Base-by-base conservation (phyloP, 2,888 invertebrate species). In the Polyommatus iphigenia region DNA sequence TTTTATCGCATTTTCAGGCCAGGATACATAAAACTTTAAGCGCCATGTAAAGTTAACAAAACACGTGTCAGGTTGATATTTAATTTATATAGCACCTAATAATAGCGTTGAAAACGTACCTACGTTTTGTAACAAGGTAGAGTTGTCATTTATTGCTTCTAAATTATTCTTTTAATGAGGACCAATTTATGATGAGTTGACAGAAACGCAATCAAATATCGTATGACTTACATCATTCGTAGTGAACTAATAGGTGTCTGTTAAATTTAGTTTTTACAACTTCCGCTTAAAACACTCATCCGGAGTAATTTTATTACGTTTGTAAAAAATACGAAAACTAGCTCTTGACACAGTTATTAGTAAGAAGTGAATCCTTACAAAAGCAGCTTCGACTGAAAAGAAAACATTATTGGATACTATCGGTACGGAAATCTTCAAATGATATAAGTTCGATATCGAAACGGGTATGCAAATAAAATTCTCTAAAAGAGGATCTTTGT, bases 401-500 rank as follows among this genome's bases (percentile, higher is more conserved):
- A 62, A 24, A 67, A 67, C 6, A 13, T 7, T 67, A 67, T 62
- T 24, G 20, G 59, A 59, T 59, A 3, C 62, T 20, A 24, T 24
- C 8, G 62, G 62, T 20, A 0, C 36, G 41, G 41, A 72, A n/a
- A 72, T 72, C 10, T 46, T 8, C 20, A 24, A 46, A 75, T 54
- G 29, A 46, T 18, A 73, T 50, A 46, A 46, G 73, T 54, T 29
- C 46, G 29, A 50, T 29, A 50, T 75, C 54, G 5, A 29, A 50
- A 18, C 29, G 75, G 24, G 24, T 67, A 75, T 29, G 29, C 24
- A 75, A 54, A 75, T 54, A 54, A 54, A 54, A 29, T 50, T 75
- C 50, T 75, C 75, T 29, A 54, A 75, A 75, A 75, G 75, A 75
- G 50, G 29, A 75, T 75, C 50, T 50, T 54, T 75, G 75, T 75